Evolutionary conservation across 2,113 vertebrate species (phyloP), one percentile per base, ranked within the genome.

Genomic region (Toxotes jaculatrix): DNA sequence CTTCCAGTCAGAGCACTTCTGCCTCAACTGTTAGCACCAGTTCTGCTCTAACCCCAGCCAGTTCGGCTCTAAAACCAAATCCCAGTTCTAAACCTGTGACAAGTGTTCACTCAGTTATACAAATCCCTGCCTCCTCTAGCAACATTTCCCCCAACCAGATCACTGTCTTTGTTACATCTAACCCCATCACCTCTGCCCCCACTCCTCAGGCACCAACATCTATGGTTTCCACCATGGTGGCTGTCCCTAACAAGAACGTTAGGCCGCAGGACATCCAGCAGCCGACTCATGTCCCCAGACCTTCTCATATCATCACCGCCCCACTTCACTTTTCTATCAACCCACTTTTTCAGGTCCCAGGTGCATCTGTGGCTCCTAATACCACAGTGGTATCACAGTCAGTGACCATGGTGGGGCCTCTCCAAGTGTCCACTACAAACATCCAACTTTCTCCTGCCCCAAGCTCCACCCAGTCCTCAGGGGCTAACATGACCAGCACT

Each of bases 101-200:
- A 84, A 95, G 79, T 82, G 94, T 95, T 85, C 93, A 97, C 87
- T 93, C 96, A 4, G 95, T 96, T 36, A 93, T 97, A 83, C 96
- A 97, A 69, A 96, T 97, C 78, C 95, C 97, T 73, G 94, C 95
- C 72, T 96, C 95, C 55, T 96, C 97, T 47, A 95, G 95, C 53
- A 92, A 96, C 38, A 93, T 97, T 88, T 93, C 97, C 38, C 94
- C 96, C 82, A 98, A 94, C 86, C 97, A 98, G 81, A 98, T 99
- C 89, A 98, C 98, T 69, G 97, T 99, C 59, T 99, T 98, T 87
- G 97, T 99, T 51, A 97, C 97, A 49, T 97, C 98, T 56, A 99
- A 97, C 87, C 94, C 97, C 13, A 97, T 98, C 55, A 95, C 97
- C 73, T 95, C 97, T 74, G 95, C 94, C 51, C 94, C 97, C 32